Conservation (phyloP, 1,140 invertebrate genomes). For the Globodera rostochiensis region DNA sequence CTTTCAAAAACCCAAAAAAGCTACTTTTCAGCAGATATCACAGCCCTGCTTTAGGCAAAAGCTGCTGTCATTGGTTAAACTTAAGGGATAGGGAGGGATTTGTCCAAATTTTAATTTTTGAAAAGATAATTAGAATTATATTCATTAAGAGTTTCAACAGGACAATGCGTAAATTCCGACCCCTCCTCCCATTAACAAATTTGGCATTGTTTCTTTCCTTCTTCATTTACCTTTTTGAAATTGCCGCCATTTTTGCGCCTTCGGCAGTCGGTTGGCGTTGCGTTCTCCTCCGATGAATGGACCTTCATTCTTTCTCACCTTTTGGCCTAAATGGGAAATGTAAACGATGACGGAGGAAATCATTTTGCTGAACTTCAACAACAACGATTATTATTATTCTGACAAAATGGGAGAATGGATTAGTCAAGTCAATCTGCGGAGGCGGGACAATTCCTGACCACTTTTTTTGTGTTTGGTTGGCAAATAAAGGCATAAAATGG, state of each 20-base stretch:
- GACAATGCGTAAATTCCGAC: too few species aligned
- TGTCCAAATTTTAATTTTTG: too few species aligned
- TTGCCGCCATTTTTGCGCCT: neutral
- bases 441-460: neutral
- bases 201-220: neutral
- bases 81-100: too few species aligned
- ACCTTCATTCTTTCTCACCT: neutral
- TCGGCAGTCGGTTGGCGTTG: neutral
- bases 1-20: too few species aligned
- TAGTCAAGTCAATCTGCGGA: neutral
- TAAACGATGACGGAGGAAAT: neutral
- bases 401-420: neutral
- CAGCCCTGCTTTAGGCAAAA: too few species aligned
- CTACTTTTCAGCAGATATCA: too few species aligned
- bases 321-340: neutral
- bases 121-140: too few species aligned
- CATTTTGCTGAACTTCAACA: neutral
- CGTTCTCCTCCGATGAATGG: neutral
- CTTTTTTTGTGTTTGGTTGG: neutral
- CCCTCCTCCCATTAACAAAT: neutral
- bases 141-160: too few species aligned
- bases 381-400: neutral
- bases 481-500: constrained; percentile 1
- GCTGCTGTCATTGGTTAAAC: too few species aligned
- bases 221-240: neutral